phyloP scores from a whole-genome alignment of 2,888 invertebrate species.

The Amphipyra berbera region DNA sequence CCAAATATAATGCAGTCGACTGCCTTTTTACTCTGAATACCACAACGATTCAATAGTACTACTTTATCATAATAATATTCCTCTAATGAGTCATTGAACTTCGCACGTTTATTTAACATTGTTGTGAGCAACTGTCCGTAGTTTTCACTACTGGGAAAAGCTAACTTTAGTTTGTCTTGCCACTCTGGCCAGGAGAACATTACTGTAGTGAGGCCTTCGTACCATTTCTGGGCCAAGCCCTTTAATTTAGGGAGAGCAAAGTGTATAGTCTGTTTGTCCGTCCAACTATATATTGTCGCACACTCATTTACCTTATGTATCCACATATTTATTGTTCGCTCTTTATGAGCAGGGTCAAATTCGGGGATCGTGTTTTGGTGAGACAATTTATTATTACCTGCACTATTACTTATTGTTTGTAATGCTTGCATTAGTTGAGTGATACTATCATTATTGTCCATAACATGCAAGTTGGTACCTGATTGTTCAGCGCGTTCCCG shows the following conservation, averaged over 20 bases:
- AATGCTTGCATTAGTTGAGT: too few relatives aligned
- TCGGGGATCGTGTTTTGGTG: too few relatives aligned
- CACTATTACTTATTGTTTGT: too few relatives aligned
- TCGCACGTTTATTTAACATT: background rate
- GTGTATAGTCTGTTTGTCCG: background rate
- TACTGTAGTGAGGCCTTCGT: background rate
- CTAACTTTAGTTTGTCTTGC: background rate
- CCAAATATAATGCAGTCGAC: background rate
- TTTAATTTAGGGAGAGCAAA: constrained; percentile 1
- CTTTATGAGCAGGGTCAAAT: too few relatives aligned
- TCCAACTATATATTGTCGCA: background rate
- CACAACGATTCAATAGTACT: background rate
- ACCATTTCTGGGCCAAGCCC: constrained; percentile 2
- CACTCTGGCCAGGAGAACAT: background rate
- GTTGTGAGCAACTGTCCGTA: background rate
- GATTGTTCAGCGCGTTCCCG: too few relatives aligned
- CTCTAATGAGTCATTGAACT: background rate
- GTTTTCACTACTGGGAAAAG: background rate
- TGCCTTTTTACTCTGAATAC: background rate
- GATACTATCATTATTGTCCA: too few relatives aligned
- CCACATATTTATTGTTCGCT: too few relatives aligned
- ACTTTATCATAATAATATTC: background rate
- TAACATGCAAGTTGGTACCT: too few relatives aligned
- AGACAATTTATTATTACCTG: too few relatives aligned
- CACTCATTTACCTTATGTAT: constrained; percentile 3